These are phyloP conservation scores for Colletes latitarsis DNA, from an alignment of 1,140 invertebrate genomes.

Conservation along the genomic window DNA sequence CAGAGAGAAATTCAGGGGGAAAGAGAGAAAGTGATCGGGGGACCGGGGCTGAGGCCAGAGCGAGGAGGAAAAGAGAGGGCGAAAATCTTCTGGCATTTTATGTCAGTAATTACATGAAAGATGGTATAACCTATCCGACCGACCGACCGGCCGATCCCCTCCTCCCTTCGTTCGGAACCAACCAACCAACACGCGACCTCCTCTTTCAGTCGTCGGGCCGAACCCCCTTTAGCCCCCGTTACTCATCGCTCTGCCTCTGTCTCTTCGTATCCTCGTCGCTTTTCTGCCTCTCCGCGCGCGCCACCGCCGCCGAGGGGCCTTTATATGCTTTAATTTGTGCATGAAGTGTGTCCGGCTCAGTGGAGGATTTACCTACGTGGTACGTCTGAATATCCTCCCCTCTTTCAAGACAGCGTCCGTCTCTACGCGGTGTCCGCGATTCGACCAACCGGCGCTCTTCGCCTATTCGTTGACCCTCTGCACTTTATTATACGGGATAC, in stretches of 20 bases:
- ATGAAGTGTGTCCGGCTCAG: constrained; percentile 66
- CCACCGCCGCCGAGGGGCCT: constrained; percentile 38
- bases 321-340: constrained; percentile 75
- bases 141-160: constrained; percentile 60
- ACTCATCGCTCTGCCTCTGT: constrained; percentile 53
- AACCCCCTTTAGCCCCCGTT: constrained; percentile 55
- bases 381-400: constrained; percentile 36
- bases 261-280: constrained; percentile 35
- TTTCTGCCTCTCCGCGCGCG: constrained; percentile 37
- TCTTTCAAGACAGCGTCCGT: constrained; percentile 8
- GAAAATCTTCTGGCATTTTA: constrained; percentile 75
- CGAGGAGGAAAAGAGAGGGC: constrained; percentile 46
- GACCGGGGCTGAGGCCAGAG: constrained; percentile 27
- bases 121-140: constrained; percentile 71
- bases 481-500: constrained; percentile 73
- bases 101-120: constrained; percentile 79
- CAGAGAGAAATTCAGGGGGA: constrained; percentile 32
- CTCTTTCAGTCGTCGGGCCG: constrained; percentile 55
- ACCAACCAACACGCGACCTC: constrained; percentile 64
- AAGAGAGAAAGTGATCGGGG: constrained; percentile 45
- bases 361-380: constrained; percentile 60
- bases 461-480: constrained; percentile 66
- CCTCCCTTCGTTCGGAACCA: constrained; percentile 47
- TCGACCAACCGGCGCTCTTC: constrained; percentile 11
- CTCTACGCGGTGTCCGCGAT: constrained; percentile 21